phyloP scores from a whole-genome alignment of 2,113 vertebrate genomes.

The Plecturocebus donacophilus region DNA sequence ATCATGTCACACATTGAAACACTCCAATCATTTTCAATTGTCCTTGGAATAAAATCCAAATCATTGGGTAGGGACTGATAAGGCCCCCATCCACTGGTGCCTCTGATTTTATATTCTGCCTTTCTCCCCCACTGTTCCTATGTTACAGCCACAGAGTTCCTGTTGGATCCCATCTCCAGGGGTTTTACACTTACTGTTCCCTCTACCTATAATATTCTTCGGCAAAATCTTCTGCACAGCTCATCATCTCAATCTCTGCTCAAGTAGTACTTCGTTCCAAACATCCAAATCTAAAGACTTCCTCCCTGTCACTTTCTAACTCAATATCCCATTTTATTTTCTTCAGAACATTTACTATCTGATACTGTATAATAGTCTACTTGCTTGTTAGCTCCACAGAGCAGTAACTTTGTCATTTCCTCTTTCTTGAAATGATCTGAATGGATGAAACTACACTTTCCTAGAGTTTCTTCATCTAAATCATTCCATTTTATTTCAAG shows the following conservation, averaged over 20 bases:
- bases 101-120: not conserved
- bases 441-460: not conserved
- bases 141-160: not conserved
- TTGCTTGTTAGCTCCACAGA: not conserved
- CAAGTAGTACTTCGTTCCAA: not conserved
- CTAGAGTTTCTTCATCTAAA: not conserved
- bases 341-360: not conserved
- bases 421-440: not conserved
- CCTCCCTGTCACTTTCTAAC: not conserved
- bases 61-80: not conserved
- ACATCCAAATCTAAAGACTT: not conserved
- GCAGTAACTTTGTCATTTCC: not conserved
- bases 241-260: not conserved
- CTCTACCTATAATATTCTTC: not conserved
- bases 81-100: not conserved
- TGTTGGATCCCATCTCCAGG: too few species aligned
- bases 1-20: not conserved
- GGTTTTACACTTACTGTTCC: not conserved
- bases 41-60: not conserved
- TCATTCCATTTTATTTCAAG: not conserved
- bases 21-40: not conserved
- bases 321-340: not conserved
- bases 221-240: not conserved
- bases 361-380: not conserved
- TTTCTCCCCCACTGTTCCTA: not conserved